phyloP scores from a whole-genome alignment of 2,888 invertebrate genomes.

The Globia sparganii region DNA sequence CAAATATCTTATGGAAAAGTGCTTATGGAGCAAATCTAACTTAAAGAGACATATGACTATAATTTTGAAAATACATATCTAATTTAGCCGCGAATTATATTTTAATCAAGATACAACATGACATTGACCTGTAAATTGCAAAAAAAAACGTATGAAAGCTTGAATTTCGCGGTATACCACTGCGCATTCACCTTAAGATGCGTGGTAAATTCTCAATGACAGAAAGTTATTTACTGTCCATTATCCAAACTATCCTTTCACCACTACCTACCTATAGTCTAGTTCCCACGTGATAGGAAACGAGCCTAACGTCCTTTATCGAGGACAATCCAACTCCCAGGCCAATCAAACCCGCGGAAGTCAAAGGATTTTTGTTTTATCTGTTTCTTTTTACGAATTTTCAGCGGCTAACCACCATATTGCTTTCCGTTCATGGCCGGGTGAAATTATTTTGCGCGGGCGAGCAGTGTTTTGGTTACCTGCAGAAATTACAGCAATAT shows the following conservation, averaged over 20 bases:
- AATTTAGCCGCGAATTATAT: no score
- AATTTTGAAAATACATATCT: no score
- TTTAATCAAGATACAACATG: no score
- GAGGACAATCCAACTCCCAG: conserved; percentile 50
- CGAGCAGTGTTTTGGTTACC: conserved; percentile 7
- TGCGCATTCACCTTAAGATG: no score
- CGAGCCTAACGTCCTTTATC: conserved; percentile 46
- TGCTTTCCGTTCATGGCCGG: conserved; percentile 41
- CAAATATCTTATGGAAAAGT: no score
- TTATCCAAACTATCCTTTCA: not conserved
- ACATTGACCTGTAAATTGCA: no score
- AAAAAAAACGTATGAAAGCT: no score
- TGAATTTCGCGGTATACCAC: no score
- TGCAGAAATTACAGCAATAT: conserved; percentile 3
- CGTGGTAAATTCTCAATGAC: no score
- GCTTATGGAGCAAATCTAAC: no score
- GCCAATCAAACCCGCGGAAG: conserved; percentile 55
- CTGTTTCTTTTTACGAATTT: conserved; percentile 48
- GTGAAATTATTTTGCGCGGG: conserved; percentile 28
- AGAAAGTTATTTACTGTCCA: not conserved
- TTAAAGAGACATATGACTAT: no score
- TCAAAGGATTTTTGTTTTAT: conserved; percentile 53
- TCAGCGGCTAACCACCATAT: conserved; percentile 44
- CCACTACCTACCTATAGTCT: conserved; percentile 10
- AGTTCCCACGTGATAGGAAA: conserved; percentile 8